These are phyloP conservation scores for Tuberolachnus salignus DNA, from an alignment of 2,888 invertebrate genomes.

Conservation along the genomic window DNA sequence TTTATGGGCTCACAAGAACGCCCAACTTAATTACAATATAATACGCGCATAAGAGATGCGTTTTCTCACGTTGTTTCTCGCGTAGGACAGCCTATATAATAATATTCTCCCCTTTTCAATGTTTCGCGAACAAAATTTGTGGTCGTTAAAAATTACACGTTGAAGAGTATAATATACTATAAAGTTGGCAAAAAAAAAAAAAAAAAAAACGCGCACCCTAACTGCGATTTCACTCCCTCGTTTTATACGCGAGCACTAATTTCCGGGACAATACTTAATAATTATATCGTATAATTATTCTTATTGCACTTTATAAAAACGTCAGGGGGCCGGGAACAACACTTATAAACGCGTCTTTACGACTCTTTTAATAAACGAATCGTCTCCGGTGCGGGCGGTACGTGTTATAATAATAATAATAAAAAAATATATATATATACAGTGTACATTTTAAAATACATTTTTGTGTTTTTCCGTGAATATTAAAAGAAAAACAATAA, in stretches of 20 bases:
- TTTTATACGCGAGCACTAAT: slow-evolving; percentile 1
- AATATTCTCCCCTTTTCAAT: slow-evolving; percentile 1
- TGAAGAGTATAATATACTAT: slow-evolving; percentile 2
- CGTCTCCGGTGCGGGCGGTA: neutral
- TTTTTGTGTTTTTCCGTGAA: too few species aligned
- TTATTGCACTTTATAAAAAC: slow-evolving; percentile 47
- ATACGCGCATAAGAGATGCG: neutral
- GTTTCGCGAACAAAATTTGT: slow-evolving; percentile 8
- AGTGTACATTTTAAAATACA: too few species aligned
- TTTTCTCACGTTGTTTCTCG: neutral
- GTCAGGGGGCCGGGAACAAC: slow-evolving; percentile 24
- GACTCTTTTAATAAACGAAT: slow-evolving; percentile 18
- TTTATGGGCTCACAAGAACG: too few species aligned
- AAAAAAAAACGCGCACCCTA: slow-evolving; percentile 26
- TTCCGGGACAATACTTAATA: slow-evolving; percentile 45
- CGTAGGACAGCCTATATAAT: neutral
- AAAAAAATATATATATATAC: too few species aligned
- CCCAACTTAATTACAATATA: slow-evolving; percentile 14
- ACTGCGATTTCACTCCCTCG: slow-evolving; percentile 6
- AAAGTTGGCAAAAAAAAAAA: slow-evolving; percentile 28
- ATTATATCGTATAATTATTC: slow-evolving; percentile 35
- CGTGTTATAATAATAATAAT: neutral
- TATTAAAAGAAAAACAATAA: too few species aligned
- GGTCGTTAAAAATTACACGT: slow-evolving; percentile 39
- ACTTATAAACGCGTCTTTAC: slow-evolving; percentile 29